Conservation (phyloP, 2,113 vertebrate genomes). For the Gambusia affinis region DNA sequence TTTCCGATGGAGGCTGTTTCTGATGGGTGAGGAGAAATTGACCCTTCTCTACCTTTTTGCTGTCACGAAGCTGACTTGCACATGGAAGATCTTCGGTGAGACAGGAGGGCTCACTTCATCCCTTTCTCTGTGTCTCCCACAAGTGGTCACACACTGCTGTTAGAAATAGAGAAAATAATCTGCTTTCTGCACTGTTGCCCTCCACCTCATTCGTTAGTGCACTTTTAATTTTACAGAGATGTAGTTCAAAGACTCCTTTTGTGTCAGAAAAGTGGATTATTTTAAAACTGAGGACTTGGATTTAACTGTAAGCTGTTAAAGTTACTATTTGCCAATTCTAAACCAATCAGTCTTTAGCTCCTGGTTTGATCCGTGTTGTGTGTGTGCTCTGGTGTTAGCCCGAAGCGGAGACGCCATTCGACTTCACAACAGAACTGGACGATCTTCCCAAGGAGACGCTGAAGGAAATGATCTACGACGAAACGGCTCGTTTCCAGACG, state of each 20-base stretch:
- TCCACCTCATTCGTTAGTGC: no score
- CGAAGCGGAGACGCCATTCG: conserved; percentile 89
- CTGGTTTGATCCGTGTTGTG: not conserved
- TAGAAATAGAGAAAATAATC: no score
- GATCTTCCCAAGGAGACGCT: conserved; percentile 90
- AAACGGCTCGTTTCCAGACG: conserved; percentile 88
- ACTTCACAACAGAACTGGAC: conserved; percentile 89
- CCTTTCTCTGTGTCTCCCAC: no score
- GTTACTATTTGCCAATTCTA: no score
- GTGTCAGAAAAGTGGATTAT: not conserved
- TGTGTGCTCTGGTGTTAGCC: conserved; percentile 74
- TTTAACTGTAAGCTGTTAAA: conserved; percentile 24
- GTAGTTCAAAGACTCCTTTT: not conserved
- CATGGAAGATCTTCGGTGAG: no score
- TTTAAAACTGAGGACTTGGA: not conserved
- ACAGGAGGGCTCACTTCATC: no score
- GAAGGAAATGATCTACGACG: conserved; percentile 90
- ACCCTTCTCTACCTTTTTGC: no score
- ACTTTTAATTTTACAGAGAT: not conserved
- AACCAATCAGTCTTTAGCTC: not conserved
- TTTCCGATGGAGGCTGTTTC: no score
- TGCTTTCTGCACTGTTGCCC: not conserved
- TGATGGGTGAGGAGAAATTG: no score
- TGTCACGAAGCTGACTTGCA: no score
- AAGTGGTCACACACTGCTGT: no score